A percentile compares a stretch with the other conserved stretches of the same genome.
Conservation (phyloP, 2,888 invertebrate genomes). For the Neoitamus cyanurus region DNA sequence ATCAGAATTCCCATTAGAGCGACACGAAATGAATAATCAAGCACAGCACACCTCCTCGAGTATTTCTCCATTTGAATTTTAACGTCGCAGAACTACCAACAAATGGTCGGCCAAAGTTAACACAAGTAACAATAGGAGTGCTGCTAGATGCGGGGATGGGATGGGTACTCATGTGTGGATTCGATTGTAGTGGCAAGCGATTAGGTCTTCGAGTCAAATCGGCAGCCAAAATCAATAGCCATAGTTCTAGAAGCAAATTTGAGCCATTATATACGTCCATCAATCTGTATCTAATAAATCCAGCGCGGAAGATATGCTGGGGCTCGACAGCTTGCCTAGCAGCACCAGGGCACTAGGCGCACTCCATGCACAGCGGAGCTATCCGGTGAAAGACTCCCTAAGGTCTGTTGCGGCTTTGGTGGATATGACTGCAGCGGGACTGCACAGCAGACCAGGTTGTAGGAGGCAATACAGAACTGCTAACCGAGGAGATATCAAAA, state of each 20-base stretch:
- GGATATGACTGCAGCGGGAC: background rate
- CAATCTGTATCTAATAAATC: constrained; percentile 36
- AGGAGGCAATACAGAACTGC: constrained; percentile 26
- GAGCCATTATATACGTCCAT: constrained; percentile 25
- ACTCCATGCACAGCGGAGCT: constrained; percentile 12
- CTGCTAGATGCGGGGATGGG: background rate
- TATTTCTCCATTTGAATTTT: constrained; percentile 24
- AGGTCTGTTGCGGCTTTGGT: background rate
- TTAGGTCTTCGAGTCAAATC: constrained; percentile 11
- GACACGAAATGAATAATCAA: constrained; percentile 29
- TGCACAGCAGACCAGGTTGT: background rate
- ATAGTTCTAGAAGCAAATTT: constrained; percentile 26
- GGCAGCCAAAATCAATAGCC: constrained; percentile 30
- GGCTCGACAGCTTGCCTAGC: background rate
- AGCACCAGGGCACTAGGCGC: background rate
- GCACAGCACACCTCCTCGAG: background rate
- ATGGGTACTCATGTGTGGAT: background rate
- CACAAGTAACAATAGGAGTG: background rate
- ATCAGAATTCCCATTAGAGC: constrained; percentile 32
- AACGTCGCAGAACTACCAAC: constrained; percentile 17
- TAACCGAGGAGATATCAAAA: constrained; percentile 31
- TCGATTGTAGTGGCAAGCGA: constrained; percentile 4
- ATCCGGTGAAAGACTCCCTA: constrained; percentile 2
- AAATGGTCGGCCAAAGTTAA: background rate
- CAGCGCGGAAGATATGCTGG: background rate